Conservation (phyloP, 2,888 invertebrate genomes). For the Aleiodes leptofemur region DNA sequence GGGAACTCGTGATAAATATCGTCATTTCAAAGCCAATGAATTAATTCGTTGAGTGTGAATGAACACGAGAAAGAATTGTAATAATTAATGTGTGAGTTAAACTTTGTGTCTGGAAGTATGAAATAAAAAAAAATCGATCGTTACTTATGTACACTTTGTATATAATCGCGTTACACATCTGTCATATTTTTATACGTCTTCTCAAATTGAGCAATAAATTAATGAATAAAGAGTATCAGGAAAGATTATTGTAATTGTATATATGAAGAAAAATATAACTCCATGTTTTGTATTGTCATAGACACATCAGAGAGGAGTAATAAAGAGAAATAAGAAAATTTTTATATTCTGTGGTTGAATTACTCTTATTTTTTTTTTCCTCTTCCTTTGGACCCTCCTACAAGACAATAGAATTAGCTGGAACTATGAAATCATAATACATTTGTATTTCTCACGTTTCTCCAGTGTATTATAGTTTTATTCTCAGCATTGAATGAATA, state of each 20-base stretch:
- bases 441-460: too few species aligned
- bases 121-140: constrained; percentile 39
- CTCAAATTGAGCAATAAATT: constrained; percentile 49
- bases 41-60: background rate
- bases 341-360: constrained; percentile 12
- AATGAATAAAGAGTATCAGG: constrained; percentile 8
- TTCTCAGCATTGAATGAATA: too few species aligned
- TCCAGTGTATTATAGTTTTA: too few species aligned
- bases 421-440: too few species aligned
- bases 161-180: constrained; percentile 61
- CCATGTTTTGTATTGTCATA: constrained; percentile 38
- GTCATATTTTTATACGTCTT: constrained; percentile 74
- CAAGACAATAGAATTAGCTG: too few species aligned
- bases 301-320: constrained; percentile 11
- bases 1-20: too few species aligned
- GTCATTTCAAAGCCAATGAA: too few species aligned
- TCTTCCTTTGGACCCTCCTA: too few species aligned
- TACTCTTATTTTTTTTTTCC: too few species aligned
- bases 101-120: background rate
- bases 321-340: constrained; percentile 15
- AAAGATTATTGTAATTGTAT: constrained; percentile 42
- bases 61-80: constrained; percentile 18
- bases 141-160: constrained; percentile 67
- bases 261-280: constrained; percentile 42
- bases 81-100: background rate